These are phyloP conservation scores for Brachionus asplanchnoidis DNA, from an alignment of 1,140 invertebrate species.

Conservation along the genomic window DNA sequence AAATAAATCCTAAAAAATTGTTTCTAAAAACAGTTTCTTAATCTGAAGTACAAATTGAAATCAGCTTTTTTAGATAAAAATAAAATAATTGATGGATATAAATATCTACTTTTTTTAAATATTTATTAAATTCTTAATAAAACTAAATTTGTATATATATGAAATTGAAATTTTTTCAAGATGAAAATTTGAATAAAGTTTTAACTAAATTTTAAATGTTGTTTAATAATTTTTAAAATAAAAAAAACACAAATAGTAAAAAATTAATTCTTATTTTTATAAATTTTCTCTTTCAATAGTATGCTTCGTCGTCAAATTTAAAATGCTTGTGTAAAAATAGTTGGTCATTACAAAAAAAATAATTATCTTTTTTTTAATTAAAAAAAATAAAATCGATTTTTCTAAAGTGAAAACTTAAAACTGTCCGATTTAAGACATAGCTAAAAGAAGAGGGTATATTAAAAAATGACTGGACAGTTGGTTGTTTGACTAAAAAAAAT, in stretches of 20 bases:
- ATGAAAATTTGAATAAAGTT: constrained; percentile 1
- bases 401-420: background rate
- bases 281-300: background rate
- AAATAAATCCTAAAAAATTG: no score
- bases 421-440: background rate
- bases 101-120: background rate
- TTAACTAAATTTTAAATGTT: background rate
- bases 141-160: background rate
- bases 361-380: background rate
- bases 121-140: background rate
- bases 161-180: background rate
- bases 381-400: background rate
- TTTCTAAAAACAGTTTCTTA: no score
- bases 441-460: background rate
- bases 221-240: background rate
- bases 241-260: background rate
- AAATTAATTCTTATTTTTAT: background rate
- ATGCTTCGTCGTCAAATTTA: background rate
- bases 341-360: background rate
- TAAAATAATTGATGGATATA: no score
- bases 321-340: background rate
- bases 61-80: no score
- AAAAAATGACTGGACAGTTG: background rate
- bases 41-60: no score
- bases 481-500: constrained; percentile 2